Percentiles rank a stretch among this genome's conserved stretches.
These are phyloP conservation scores for Steatornis caripensis DNA, from an alignment of 2,113 vertebrate genomes.

Conservation along the genomic window DNA sequence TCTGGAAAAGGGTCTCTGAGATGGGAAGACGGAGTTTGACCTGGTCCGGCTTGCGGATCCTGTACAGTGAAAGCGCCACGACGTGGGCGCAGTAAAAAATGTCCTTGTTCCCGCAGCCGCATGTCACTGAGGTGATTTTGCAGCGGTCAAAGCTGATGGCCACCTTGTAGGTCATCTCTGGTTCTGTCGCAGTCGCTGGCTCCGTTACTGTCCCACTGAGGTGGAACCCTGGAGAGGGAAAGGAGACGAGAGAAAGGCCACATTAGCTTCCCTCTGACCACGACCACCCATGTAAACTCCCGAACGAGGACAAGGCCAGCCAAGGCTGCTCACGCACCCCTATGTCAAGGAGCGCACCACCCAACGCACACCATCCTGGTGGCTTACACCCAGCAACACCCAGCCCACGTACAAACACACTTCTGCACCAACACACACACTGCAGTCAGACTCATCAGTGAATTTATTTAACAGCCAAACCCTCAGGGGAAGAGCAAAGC, in stretches of 20 bases:
- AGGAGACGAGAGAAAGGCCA: background rate
- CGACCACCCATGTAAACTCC: background rate
- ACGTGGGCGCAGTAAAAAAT: constrained; percentile 99
- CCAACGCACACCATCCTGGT: background rate
- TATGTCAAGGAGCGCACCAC: background rate
- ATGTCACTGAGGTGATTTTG: constrained; percentile 98
- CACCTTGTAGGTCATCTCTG: constrained; percentile 93
- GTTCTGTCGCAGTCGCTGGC: constrained; percentile 84
- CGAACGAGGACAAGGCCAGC: background rate
- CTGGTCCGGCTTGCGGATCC: constrained; percentile 96
- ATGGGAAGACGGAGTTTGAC: constrained; percentile 98
- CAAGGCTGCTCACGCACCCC: background rate
- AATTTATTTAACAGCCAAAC: constrained; percentile 44
- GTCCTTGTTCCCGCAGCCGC: constrained; percentile 96
- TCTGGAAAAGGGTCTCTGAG: constrained; percentile 98
- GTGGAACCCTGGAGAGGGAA: constrained; percentile 86
- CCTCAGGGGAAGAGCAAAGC: background rate
- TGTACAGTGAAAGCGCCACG: constrained; percentile 95
- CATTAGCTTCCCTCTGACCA: background rate
- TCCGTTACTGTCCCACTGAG: constrained; percentile 96
- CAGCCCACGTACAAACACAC: background rate
- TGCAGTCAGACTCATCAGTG: background rate
- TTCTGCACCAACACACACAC: background rate
- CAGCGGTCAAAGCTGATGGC: constrained; percentile 99
- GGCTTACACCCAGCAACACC: background rate